A percentile compares a stretch with the other conserved stretches of the same genome.
phyloP scores from a whole-genome alignment of 2,113 vertebrate species.

The Phoenicopterus ruber region DNA sequence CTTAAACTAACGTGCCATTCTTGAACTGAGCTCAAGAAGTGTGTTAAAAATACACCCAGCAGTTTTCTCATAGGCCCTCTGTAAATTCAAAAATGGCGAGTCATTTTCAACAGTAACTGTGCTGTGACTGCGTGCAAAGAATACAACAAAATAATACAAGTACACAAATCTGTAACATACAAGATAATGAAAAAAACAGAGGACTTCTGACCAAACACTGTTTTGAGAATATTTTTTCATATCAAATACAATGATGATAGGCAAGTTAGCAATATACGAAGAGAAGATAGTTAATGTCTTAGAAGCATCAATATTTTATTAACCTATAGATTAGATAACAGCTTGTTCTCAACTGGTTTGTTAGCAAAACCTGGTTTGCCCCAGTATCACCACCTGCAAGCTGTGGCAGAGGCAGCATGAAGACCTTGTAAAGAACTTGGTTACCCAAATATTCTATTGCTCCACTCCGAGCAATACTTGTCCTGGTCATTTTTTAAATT shows the following conservation, averaged over 20 bases:
- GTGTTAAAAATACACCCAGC: background rate
- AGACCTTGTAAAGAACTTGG: background rate
- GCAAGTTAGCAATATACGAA: background rate
- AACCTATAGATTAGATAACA: conserved; percentile 30
- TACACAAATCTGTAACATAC: background rate
- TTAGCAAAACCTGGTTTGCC: background rate
- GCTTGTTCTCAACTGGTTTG: background rate
- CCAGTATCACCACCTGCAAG: background rate
- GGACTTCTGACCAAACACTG: background rate
- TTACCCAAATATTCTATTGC: background rate
- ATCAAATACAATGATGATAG: background rate
- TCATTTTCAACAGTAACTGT: background rate
- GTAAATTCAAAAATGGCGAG: background rate
- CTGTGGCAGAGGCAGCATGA: background rate
- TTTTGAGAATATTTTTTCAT: background rate
- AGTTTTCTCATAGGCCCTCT: background rate
- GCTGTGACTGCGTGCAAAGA: background rate
- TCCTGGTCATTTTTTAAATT: background rate
- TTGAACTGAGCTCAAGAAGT: background rate
- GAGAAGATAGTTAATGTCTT: background rate
- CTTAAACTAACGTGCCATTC: background rate
- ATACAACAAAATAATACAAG: background rate
- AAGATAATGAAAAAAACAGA: background rate
- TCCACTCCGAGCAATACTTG: background rate
- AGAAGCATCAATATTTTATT: conserved; percentile 23